A percentile compares a stretch with the other conserved stretches of the same genome.
These are phyloP conservation scores for Enteromius anoplus DNA, from an alignment of 2,797 vertebrate genomes.

Conservation along the genomic window DNA sequence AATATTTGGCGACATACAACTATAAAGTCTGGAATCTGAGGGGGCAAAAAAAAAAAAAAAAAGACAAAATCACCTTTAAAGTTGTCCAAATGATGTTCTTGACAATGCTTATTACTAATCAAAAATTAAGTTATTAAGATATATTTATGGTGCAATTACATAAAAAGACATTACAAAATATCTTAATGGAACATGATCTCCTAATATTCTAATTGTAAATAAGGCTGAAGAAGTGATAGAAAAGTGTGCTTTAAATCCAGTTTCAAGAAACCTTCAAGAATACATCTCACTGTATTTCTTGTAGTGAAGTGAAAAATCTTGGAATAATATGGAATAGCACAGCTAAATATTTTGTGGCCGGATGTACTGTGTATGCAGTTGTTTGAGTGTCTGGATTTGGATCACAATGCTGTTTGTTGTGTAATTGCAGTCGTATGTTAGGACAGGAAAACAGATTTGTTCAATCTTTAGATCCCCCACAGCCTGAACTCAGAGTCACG, in stretches of 20 bases:
- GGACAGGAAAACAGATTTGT: constrained; percentile 38
- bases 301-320: background rate
- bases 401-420: constrained; percentile 52
- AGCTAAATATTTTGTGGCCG: constrained; percentile 21
- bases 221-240: background rate
- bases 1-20: too few species aligned
- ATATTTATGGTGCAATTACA: too few species aligned
- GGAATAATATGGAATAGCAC: background rate
- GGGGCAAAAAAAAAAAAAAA: too few species aligned
- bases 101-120: too few species aligned
- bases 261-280: background rate
- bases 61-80: too few species aligned
- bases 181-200: too few species aligned
- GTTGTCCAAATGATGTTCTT: too few species aligned
- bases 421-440: constrained; percentile 57
- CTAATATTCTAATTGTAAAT: too few species aligned
- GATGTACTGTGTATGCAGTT: constrained; percentile 19
- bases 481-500: background rate
- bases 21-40: too few species aligned
- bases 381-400: constrained; percentile 25
- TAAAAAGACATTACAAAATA: too few species aligned
- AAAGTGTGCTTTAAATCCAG: background rate
- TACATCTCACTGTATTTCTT: background rate
- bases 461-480: constrained; percentile 28
- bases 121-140: too few species aligned